These are phyloP conservation scores for Drosophila triauraria DNA, from an alignment of 1,140 invertebrate species.

Conservation along the genomic window DNA sequence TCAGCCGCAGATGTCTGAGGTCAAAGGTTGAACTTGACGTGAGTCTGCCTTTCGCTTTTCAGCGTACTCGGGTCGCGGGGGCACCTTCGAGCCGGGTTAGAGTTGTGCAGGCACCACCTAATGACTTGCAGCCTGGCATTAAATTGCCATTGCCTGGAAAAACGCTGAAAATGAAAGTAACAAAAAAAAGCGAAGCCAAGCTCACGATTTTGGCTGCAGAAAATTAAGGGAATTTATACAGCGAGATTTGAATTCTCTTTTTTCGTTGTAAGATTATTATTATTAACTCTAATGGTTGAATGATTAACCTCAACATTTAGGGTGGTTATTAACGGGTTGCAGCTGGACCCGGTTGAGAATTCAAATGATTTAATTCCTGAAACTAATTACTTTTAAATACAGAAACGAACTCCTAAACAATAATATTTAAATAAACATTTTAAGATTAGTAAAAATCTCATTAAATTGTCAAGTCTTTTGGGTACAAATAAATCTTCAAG, in stretches of 20 bases:
- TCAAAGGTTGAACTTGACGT: constrained; percentile 64
- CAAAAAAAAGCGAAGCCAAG: constrained; percentile 11
- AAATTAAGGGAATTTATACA: background rate
- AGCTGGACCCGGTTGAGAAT: too few relatives aligned
- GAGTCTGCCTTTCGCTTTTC: constrained; percentile 60
- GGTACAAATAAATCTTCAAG: background rate
- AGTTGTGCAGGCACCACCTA: constrained; percentile 48
- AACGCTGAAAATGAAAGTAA: constrained; percentile 58
- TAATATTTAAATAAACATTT: too few relatives aligned
- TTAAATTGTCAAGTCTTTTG: too few relatives aligned
- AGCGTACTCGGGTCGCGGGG: constrained; percentile 19
- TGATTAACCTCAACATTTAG: too few relatives aligned
- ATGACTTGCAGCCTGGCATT: constrained; percentile 48
- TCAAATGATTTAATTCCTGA: too few relatives aligned
- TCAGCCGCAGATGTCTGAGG: constrained; percentile 22
- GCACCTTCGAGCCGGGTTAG: constrained; percentile 31
- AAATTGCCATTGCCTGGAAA: constrained; percentile 50
- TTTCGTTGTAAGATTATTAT: background rate
- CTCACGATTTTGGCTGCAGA: constrained; percentile 61
- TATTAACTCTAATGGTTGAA: background rate
- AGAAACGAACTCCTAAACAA: too few relatives aligned
- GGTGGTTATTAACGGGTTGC: too few relatives aligned
- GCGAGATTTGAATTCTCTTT: constrained; percentile 30
- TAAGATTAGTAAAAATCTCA: too few relatives aligned
- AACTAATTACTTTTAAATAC: too few relatives aligned